phyloP scores from a whole-genome alignment of 2,888 invertebrate genomes.

The Lampropteryx suffumata region DNA sequence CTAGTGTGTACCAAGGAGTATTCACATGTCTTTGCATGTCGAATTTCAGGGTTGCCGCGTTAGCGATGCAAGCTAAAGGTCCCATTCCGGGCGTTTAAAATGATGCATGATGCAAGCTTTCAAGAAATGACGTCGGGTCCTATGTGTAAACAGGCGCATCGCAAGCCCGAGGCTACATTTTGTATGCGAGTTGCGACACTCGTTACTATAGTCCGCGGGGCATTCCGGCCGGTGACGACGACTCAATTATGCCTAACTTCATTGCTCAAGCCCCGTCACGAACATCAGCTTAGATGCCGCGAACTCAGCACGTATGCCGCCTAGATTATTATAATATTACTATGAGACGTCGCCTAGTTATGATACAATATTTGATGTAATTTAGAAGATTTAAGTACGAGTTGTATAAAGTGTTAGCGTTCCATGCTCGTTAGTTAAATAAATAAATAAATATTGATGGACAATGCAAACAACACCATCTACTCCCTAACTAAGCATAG shows the following conservation, averaged over 20 bases:
- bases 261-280: slow-evolving; percentile 62
- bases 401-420: background rate
- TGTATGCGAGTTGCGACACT: slow-evolving; percentile 66
- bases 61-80: slow-evolving; percentile 1
- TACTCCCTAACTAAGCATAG: too few species aligned
- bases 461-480: too few species aligned
- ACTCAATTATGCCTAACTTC: slow-evolving; percentile 75
- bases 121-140: slow-evolving; percentile 9
- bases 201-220: slow-evolving; percentile 65
- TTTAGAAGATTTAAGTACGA: background rate
- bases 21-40: too few species aligned
- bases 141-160: slow-evolving; percentile 48
- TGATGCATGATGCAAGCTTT: slow-evolving; percentile 15
- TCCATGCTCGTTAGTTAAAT: too few species aligned
- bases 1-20: too few species aligned
- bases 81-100: slow-evolving; percentile 12
- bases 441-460: too few species aligned
- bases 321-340: slow-evolving; percentile 10
- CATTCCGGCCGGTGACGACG: slow-evolving; percentile 49
- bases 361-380: background rate
- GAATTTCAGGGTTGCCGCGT: too few species aligned
- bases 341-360: slow-evolving; percentile 2
- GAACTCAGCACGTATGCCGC: slow-evolving; percentile 37
- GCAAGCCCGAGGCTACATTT: slow-evolving; percentile 37
- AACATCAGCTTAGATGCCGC: slow-evolving; percentile 53